A percentile compares a stretch with the other conserved stretches of the same genome.
These are phyloP conservation scores for Tinea semifulvella DNA, from an alignment of 2,888 invertebrate genomes.

Conservation along the genomic window DNA sequence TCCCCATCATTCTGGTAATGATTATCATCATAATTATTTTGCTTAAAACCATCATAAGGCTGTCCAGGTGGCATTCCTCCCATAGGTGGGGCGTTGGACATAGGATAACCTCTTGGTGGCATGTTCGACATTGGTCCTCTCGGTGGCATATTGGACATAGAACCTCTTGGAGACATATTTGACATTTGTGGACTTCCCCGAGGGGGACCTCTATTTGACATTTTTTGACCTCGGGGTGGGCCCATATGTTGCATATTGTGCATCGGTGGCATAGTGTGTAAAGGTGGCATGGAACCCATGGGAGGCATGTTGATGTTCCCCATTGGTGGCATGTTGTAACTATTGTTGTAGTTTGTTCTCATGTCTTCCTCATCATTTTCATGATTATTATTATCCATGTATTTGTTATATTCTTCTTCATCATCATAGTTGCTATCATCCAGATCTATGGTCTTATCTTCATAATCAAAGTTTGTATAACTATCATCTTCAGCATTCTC, in stretches of 20 bases:
- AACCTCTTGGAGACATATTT: conserved; percentile 16
- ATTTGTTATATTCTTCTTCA: conserved; percentile 37
- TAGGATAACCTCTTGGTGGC: not conserved
- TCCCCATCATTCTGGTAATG: conserved; percentile 38
- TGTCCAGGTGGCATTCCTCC: conserved; percentile 20
- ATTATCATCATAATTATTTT: too few species aligned
- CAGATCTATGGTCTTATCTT: conserved; percentile 33
- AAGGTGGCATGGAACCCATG: conserved; percentile 26
- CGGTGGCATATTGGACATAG: conserved; percentile 29
- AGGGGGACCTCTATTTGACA: conserved; percentile 23
- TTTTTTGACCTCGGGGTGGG: too few species aligned
- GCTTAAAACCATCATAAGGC: conserved; percentile 34
- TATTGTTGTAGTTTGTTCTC: conserved; percentile 24
- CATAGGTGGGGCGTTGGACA: conserved; percentile 15
- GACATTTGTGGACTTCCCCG: conserved; percentile 27
- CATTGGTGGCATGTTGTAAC: conserved; percentile 13
- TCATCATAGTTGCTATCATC: conserved; percentile 36
- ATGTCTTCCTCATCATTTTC: conserved; percentile 45
- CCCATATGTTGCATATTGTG: conserved; percentile 21
- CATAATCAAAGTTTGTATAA: conserved; percentile 52
- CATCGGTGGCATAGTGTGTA: conserved; percentile 26
- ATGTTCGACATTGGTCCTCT: conserved; percentile 15
- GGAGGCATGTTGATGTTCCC: conserved; percentile 12
- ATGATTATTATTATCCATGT: conserved; percentile 45
- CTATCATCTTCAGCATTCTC: conserved; percentile 65